Conservation (phyloP, 2,113 vertebrate genomes). For the Melozone crissalis region DNA sequence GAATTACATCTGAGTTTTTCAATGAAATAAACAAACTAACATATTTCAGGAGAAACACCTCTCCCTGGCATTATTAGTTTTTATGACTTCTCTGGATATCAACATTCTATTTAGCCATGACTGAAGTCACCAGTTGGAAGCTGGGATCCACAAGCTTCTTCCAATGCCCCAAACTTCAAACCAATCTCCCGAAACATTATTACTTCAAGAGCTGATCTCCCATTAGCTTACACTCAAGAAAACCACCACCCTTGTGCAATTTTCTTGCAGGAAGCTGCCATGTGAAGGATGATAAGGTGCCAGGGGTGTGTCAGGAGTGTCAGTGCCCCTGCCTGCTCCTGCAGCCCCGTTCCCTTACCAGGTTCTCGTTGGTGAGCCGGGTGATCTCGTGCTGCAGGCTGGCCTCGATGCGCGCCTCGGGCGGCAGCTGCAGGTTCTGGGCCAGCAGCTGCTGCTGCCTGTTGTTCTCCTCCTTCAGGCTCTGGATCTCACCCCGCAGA, state of each 20-base stretch:
- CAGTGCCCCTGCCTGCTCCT: neutral
- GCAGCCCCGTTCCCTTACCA: constrained; percentile 75
- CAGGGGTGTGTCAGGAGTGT: rapidly evolving
- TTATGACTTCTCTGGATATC: neutral
- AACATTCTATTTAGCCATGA: neutral
- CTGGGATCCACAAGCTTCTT: neutral
- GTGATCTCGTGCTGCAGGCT: constrained; percentile 98
- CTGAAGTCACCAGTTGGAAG: neutral
- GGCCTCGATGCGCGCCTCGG: constrained; percentile 95
- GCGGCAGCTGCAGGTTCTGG: constrained; percentile 96
- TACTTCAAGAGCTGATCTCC: neutral
- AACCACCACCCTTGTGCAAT: neutral
- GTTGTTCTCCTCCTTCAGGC: constrained; percentile 95
- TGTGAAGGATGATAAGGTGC: neutral
- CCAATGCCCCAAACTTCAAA: neutral
- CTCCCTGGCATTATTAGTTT: neutral
- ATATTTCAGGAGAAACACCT: neutral
- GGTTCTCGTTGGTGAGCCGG: constrained; percentile 94
- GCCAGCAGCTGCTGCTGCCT: constrained; percentile 96
- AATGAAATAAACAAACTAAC: neutral
- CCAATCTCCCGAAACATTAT: neutral
- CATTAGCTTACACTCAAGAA: neutral
- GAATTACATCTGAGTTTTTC: neutral
- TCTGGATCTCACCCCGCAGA: constrained; percentile 91
- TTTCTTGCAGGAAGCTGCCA: neutral